Base-by-base conservation (phyloP, 1,140 invertebrate species). In the Drosophila burlai region DNA sequence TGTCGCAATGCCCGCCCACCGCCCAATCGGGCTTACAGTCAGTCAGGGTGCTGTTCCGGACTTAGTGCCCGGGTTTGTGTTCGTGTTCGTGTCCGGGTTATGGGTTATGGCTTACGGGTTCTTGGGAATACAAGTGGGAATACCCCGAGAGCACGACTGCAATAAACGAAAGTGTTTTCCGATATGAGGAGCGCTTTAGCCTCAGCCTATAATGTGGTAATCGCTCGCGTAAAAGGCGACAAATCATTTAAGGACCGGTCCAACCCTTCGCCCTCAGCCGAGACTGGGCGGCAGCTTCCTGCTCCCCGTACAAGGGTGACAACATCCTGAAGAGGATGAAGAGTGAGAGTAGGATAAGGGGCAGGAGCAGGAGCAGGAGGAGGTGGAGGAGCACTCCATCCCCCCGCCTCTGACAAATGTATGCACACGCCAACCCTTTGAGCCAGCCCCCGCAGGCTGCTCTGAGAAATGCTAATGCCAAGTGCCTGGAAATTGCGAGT, bases 191-290 rank as follows among this genome's bases (percentile, higher is more conserved):
- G 76, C 89, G 69, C 79, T 82, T 91, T 64, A 82, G 69, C 79
- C 75, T 89, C 66, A 80, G 73, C 87, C 89, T 91, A 91, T 89
- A 91, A 91, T 91, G 87, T 91, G 87, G 87, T 91, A 91, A 91
- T 91, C 87, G 87, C 81, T 91, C 89, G 87, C 89, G 89, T 87
- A 91, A 91, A 91, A 91, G 89, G 87, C 87, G 87, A 91, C 87
- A 91, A 91, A 91, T 91, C 87, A 91, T 91, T 91, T 91, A 87
- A 91, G 91, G 83, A 81, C 87, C 57, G 72, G 75, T 75, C 75
- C 80, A 63, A 67, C 45, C 74, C 60, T 46, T 16, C 24, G 26
- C 40, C 13, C 18, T 6, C 38, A 40, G 5, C 60, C 18, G 5
- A 29, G 29, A 34, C 34, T 34, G 21, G n/a, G 31, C 34, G 24